These are phyloP conservation scores for Lasioglossum marginatum DNA, from an alignment of 2,888 invertebrate species.

Conservation along the genomic window DNA sequence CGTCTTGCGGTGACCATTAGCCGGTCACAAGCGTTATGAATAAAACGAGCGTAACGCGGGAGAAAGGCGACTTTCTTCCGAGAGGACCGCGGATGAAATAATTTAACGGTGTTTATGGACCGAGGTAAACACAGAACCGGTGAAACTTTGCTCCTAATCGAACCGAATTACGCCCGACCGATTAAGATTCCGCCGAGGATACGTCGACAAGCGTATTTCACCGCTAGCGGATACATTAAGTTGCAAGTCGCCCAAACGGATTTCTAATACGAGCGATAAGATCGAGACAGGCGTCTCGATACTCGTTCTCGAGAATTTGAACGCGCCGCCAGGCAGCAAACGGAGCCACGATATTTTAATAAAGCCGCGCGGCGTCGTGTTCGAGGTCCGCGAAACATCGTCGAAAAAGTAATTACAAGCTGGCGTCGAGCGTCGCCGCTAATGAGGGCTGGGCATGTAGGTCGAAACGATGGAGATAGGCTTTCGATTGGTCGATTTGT, in stretches of 20 bases:
- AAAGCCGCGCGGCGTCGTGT: not conserved
- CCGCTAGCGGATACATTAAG: not conserved
- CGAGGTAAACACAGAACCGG: slow-evolving; percentile 2
- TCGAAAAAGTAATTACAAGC: not conserved
- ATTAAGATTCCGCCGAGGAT: slow-evolving; percentile 1
- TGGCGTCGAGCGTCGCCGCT: not conserved
- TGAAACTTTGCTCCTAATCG: not conserved
- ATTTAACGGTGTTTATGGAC: not conserved
- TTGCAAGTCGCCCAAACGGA: not conserved
- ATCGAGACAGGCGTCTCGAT: not conserved
- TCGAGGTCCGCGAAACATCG: not conserved
- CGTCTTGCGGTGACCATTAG: not conserved
- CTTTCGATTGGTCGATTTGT: slow-evolving; percentile 32
- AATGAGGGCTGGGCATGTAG: slow-evolving; percentile 3
- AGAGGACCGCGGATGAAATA: not conserved
- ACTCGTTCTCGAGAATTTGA: not conserved
- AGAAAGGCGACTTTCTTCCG: slow-evolving; percentile 20
- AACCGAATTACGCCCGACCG: not conserved
- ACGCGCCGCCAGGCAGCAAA: not conserved
- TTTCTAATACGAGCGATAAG: slow-evolving; percentile 5
- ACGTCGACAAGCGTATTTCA: not conserved
- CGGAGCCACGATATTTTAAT: not conserved
- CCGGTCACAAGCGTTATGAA: not conserved
- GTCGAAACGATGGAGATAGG: slow-evolving; percentile 4
- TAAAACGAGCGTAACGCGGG: slow-evolving; percentile 9